phyloP scores from a whole-genome alignment of 1,140 invertebrate genomes.

The Drosophila melanica region DNA sequence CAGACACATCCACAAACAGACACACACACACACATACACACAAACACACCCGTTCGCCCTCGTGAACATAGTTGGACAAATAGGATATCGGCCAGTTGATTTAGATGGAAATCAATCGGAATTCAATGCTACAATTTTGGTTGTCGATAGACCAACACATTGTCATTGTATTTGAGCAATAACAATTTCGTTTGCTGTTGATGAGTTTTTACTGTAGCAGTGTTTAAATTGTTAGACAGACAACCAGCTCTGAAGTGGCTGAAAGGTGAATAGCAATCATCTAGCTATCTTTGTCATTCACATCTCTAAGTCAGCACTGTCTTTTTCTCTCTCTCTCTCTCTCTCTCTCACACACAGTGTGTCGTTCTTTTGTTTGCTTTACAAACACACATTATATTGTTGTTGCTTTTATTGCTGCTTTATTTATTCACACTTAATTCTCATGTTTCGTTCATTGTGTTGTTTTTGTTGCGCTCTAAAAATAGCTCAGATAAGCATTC shows the following conservation, averaged over 20 bases:
- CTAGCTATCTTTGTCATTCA: constrained; percentile 8
- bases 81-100: constrained; percentile 68
- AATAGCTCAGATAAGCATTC: constrained; percentile 33
- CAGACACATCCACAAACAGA: constrained; percentile 24
- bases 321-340: neutral
- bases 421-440: constrained; percentile 45
- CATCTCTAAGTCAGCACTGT: neutral
- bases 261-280: constrained; percentile 8
- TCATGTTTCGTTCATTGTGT: constrained; percentile 34
- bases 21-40: neutral
- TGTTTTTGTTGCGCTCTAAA: constrained; percentile 34
- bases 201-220: constrained; percentile 30
- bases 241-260: constrained; percentile 42
- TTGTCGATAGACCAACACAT: constrained; percentile 8
- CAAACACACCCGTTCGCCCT: neutral
- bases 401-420: constrained; percentile 14
- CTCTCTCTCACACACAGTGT: neutral
- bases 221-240: constrained; percentile 16
- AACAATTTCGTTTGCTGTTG: constrained; percentile 6
- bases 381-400: constrained; percentile 3
- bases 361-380: constrained; percentile 11
- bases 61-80: constrained; percentile 16
- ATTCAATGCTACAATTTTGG: constrained; percentile 38
- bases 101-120: constrained; percentile 42
- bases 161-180: constrained; percentile 26